phyloP scores from a whole-genome alignment of 2,797 vertebrate genomes.

The Varecia variegata region DNA sequence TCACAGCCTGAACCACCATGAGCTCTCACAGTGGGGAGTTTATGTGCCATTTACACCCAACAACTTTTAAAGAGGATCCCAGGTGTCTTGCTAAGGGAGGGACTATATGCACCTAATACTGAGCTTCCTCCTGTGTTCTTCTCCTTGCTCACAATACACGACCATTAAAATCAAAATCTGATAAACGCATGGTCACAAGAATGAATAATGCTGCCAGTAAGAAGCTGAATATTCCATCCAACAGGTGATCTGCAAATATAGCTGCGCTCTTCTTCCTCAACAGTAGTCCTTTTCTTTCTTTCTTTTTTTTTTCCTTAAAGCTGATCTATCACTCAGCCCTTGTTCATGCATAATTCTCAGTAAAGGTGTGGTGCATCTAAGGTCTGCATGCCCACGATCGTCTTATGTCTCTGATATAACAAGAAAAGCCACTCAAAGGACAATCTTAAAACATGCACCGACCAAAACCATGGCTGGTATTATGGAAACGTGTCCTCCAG shows the following conservation, averaged over 20 bases:
- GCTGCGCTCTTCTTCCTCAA: slow-evolving; percentile 60
- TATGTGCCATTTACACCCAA: not conserved
- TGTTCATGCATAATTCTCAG: slow-evolving; percentile 60
- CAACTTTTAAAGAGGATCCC: not conserved
- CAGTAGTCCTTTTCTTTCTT: not conserved
- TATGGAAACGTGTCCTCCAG: not conserved
- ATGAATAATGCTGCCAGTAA: not conserved
- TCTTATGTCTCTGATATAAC: not conserved
- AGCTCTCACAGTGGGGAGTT: not conserved
- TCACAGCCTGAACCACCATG: not conserved
- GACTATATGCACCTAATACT: not conserved
- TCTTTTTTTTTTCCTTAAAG: not conserved
- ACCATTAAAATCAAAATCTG: not conserved
- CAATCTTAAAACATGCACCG: slow-evolving; percentile 62
- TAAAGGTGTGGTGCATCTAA: not conserved
- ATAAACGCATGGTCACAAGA: not conserved
- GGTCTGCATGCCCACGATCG: slow-evolving; percentile 19
- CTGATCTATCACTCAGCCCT: slow-evolving; percentile 37
- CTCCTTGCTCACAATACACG: not conserved
- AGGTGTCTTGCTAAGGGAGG: not conserved
- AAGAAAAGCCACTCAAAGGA: slow-evolving; percentile 5
- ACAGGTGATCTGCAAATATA: not conserved
- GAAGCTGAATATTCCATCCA: not conserved
- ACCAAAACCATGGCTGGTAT: slow-evolving; percentile 28
- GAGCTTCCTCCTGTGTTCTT: not conserved